These are phyloP conservation scores for Nysson spinosus DNA, from an alignment of 2,888 invertebrate species.

Conservation along the genomic window DNA sequence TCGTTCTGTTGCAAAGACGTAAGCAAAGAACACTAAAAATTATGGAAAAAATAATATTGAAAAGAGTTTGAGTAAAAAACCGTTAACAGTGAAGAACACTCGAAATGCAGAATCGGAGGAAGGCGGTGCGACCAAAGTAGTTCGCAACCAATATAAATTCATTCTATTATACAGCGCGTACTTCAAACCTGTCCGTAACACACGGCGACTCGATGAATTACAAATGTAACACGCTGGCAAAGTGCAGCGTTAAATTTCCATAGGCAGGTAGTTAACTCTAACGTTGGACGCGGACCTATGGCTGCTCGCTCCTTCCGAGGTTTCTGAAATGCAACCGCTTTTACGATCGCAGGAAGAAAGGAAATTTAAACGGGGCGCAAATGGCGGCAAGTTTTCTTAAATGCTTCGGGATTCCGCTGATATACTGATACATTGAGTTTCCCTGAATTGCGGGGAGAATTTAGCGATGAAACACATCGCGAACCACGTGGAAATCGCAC, in stretches of 20 bases:
- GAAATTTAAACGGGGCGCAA: conserved; percentile 21
- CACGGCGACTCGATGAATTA: conserved; percentile 62
- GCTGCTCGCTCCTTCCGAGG: conserved; percentile 38
- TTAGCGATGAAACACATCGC: not conserved
- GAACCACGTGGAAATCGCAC: too few species aligned
- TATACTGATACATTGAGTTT: not conserved
- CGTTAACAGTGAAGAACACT: too few species aligned
- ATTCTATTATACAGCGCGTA: conserved; percentile 57
- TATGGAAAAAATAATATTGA: too few species aligned
- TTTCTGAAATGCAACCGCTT: conserved; percentile 36
- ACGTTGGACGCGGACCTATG: conserved; percentile 27
- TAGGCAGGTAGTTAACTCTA: conserved; percentile 58
- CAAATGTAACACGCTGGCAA: conserved; percentile 62
- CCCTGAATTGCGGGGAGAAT: not conserved
- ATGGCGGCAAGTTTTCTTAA: conserved; percentile 18
- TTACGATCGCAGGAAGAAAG: conserved; percentile 36
- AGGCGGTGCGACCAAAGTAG: conserved; percentile 9
- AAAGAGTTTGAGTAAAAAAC: conserved; percentile 4
- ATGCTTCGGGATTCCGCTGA: not conserved
- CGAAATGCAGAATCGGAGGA: not conserved
- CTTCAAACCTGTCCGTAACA: conserved; percentile 54
- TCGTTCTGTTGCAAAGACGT: too few species aligned
- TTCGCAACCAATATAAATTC: conserved; percentile 61
- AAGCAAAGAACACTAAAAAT: too few species aligned
- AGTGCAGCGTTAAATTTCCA: conserved; percentile 65